Base-by-base conservation (phyloP, 2,888 invertebrate genomes). In the Pogonocherus hispidulus region DNA sequence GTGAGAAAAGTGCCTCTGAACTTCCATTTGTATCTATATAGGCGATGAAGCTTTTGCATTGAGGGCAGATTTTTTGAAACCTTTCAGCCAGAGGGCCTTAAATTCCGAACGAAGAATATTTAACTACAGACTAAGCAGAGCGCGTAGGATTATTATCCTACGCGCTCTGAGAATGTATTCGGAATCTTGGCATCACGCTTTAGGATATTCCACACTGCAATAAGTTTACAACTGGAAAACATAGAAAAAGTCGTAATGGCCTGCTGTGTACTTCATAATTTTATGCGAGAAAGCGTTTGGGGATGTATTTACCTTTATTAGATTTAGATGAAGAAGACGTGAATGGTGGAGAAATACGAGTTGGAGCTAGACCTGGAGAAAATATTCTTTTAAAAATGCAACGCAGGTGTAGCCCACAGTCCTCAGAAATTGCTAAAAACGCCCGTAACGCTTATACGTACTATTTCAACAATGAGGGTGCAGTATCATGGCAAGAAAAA, bases 151-250 rank as follows among this genome's bases (percentile, higher is more conserved):
- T 8, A 27, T 54, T n/a, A n/a, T n/a, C n/a, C n/a, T n/a, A n/a
- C n/a, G n/a, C n/a, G n/a, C n/a, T n/a, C n/a, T 4, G 32, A 54
- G 8, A 22, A 23, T n/a, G 23, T 23, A 51, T 22, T 51, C n/a
- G 51, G 51, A 19, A 51, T 51, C 11, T 20, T 14, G 35, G 54
- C 52, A 27, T 27, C 27, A 27, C 27, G 79, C 67, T 81, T 81
- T 72, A 44, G 76, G 57, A 69, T 81, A 60, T 72, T 80, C 19
- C 74, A 76, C 54, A 71, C 69, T 63, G 62, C 67, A 56, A 77
- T 78, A 35, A 64, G 27, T 57, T 37, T 57, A 16, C 44, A 57
- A 23, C 14, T 52, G 44, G 46, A 54, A 20, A 22, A 54, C 9
- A 60, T 56, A 56, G 71, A 72, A n/a, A 60, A 56, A 23, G 68